These are phyloP conservation scores for Octodon degus DNA, from an alignment of 2,113 vertebrate genomes.

Conservation along the genomic window DNA sequence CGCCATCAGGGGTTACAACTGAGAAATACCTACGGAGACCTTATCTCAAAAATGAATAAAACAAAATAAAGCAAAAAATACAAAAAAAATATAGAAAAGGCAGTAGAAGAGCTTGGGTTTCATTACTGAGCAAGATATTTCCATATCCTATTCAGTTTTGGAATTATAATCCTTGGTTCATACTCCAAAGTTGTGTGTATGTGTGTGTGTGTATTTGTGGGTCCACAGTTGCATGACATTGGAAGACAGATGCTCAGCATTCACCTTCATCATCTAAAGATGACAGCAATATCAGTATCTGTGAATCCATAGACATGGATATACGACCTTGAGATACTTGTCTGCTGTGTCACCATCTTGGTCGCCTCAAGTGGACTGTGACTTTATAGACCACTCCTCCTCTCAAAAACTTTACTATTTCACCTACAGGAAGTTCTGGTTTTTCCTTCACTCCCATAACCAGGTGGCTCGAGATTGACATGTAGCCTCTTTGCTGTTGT, in stretches of 20 bases:
- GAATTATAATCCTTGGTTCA: neutral
- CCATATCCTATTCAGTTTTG: neutral
- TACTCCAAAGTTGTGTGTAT: neutral
- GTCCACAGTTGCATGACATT: neutral
- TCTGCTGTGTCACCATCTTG: neutral
- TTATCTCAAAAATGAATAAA: no score
- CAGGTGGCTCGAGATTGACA: slow-evolving; percentile 58
- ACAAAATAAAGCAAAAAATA: no score
- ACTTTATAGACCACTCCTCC: neutral
- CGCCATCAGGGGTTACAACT: no score
- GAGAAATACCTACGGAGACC: no score
- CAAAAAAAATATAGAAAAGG: neutral
- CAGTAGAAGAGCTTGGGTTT: neutral
- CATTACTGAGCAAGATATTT: neutral
- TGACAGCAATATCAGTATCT: no score
- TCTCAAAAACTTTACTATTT: neutral
- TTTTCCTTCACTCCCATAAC: neutral
- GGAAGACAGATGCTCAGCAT: neutral
- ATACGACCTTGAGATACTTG: neutral
- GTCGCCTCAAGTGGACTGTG: neutral
- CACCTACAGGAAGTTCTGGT: neutral
- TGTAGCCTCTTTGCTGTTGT: slow-evolving; percentile 61
- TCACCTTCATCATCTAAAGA: neutral
- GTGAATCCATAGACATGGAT: neutral
- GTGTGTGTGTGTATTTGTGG: neutral